These are phyloP conservation scores for Perdita meconis DNA, from an alignment of 2,888 invertebrate genomes.

Conservation along the genomic window DNA sequence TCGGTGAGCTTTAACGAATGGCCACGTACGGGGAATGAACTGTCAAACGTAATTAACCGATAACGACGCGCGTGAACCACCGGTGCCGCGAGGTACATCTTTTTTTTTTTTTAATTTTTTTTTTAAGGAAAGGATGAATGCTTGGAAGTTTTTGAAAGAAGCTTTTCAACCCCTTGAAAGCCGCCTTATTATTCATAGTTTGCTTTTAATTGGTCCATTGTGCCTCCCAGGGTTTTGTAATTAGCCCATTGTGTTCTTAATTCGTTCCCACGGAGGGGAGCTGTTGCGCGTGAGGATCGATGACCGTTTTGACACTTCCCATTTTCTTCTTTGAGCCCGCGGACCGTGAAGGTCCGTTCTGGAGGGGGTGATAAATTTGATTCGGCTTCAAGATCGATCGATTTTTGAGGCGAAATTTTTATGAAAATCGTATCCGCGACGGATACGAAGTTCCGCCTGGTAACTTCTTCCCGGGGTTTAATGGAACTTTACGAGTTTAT, in stretches of 20 bases:
- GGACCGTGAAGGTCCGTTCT: neutral
- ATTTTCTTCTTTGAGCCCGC: neutral
- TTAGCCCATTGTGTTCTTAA: conserved; percentile 44
- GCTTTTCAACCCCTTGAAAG: neutral
- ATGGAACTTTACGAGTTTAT: conserved; percentile 18
- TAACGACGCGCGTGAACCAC: conserved; percentile 39
- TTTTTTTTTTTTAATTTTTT: conserved; percentile 10
- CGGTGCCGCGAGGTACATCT: neutral
- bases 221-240: conserved; percentile 34
- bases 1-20: conserved; percentile 52
- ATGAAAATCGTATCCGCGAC: conserved; percentile 4
- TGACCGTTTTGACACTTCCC: conserved; percentile 51
- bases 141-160: neutral
- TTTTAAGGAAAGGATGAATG: conserved; percentile 1
- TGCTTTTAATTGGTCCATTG: conserved; percentile 42
- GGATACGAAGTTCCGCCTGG: conserved; percentile 1
- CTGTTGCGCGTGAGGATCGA: conserved; percentile 37
- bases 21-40: conserved; percentile 51
- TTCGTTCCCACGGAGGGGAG: conserved; percentile 10
- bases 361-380: conserved; percentile 27
- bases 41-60: conserved; percentile 60
- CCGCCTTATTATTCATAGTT: conserved; percentile 32
- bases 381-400: neutral
- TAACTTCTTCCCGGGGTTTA: conserved; percentile 9
- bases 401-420: conserved; percentile 29